Evolutionary conservation across 2,797 vertebrate genomes (phyloP).

Genomic region (Acipenser ruthenus): DNA sequence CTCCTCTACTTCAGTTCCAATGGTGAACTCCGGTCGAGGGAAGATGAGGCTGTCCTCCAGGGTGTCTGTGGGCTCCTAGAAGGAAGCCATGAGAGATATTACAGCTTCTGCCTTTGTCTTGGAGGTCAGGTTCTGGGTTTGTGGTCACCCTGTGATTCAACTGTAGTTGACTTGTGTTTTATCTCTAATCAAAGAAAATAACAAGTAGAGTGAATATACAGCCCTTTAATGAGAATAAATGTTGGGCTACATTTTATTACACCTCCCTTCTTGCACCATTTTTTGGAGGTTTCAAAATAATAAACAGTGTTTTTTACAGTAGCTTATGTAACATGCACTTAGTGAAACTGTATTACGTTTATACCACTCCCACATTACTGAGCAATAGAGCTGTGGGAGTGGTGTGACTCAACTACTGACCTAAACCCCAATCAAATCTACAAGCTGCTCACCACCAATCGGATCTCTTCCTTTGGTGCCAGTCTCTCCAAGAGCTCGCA

Average conservation of each 20-base stretch:
- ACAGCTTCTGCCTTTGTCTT: neutral
- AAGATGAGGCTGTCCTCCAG: slow-evolving; percentile 88
- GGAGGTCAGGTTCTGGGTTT: too few relatives aligned
- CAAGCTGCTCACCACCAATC: slow-evolving; percentile 78
- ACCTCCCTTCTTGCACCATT: neutral
- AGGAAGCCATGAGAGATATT: slow-evolving; percentile 22
- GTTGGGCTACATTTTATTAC: neutral
- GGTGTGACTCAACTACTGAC: slow-evolving; percentile 6
- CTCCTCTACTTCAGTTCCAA: slow-evolving; percentile 67
- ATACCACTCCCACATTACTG: neutral
- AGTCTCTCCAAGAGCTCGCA: slow-evolving; percentile 90
- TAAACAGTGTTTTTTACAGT: too few relatives aligned
- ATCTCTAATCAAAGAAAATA: too few relatives aligned
- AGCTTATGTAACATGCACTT: too few relatives aligned
- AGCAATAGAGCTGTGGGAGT: neutral
- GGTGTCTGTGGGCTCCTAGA: slow-evolving; percentile 87
- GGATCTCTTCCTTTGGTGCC: slow-evolving; percentile 88
- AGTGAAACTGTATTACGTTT: neutral
- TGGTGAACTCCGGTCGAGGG: slow-evolving; percentile 68
- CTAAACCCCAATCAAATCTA: slow-evolving; percentile 91
- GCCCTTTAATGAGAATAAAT: neutral
- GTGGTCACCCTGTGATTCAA: too few relatives aligned
- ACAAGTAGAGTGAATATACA: neutral
- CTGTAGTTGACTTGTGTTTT: too few relatives aligned
- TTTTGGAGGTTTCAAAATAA: too few relatives aligned